A percentile compares a stretch with the other conserved stretches of the same genome.
phyloP scores from a whole-genome alignment of 2,113 vertebrate genomes.

The Sisor rabdophorus region DNA sequence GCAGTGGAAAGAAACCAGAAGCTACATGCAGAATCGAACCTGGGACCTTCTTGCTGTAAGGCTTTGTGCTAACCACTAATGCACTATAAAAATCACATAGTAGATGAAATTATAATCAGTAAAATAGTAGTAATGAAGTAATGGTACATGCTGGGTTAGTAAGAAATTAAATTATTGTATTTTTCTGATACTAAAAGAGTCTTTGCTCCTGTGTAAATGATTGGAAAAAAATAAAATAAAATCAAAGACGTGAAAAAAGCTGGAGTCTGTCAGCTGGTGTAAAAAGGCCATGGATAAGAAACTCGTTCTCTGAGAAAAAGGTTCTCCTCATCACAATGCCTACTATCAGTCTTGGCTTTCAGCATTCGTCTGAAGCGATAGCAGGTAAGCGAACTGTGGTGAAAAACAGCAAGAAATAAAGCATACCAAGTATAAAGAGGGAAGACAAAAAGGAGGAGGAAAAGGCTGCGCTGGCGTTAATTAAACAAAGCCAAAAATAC shows the following conservation, averaged over 20 bases:
- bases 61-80: too few relatives aligned
- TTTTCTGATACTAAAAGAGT: background rate
- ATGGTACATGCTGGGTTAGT: too few relatives aligned
- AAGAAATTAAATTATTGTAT: too few relatives aligned
- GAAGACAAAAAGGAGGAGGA: background rate
- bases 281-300: constrained; percentile 27
- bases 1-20: too few relatives aligned
- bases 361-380: constrained; percentile 6
- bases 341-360: constrained; percentile 15
- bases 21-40: too few relatives aligned
- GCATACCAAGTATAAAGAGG: background rate
- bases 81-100: too few relatives aligned
- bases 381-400: background rate
- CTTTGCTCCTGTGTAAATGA: constrained; percentile 5
- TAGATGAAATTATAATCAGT: too few relatives aligned
- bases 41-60: too few relatives aligned
- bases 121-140: too few relatives aligned
- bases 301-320: constrained; percentile 14
- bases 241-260: too few relatives aligned
- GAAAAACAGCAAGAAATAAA: background rate
- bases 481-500: constrained; percentile 36
- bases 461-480: background rate
- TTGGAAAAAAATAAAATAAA: background rate
- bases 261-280: constrained; percentile 18
- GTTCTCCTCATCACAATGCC: constrained; percentile 11